Evolutionary conservation across 2,797 vertebrate genomes (phyloP).

Genomic region (Sebastiscus albofasciatus): DNA sequence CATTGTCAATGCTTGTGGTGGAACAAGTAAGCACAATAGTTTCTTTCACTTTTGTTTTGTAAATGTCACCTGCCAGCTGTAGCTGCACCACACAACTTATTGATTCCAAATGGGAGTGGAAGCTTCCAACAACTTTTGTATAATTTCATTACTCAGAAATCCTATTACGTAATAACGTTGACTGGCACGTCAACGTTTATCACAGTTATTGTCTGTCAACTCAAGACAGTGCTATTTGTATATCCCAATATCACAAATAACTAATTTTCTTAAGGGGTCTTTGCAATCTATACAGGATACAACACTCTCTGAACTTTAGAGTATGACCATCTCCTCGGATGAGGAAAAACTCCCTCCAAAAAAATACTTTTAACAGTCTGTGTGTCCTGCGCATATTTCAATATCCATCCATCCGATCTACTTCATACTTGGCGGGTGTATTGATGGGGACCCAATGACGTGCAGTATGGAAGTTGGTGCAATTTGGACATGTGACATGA

Average conservation of each 20-base stretch:
- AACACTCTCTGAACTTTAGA: no score
- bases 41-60: not conserved
- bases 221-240: no score
- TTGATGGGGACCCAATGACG: not conserved
- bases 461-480: not conserved
- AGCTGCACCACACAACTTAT: not conserved
- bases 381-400: not conserved
- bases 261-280: no score
- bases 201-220: not conserved
- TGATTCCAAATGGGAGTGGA: not conserved
- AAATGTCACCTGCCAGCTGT: not conserved
- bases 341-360: no score
- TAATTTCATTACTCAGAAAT: not conserved
- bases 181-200: not conserved
- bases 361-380: not conserved
- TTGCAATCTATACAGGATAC: no score
- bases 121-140: not conserved
- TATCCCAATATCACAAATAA: no score
- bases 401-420: not conserved
- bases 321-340: no score
- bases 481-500: not conserved
- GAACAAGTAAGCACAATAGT: accelerated
- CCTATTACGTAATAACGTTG: not conserved
- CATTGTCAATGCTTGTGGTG: not conserved
- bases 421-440: not conserved